Evolutionary conservation across 1,140 invertebrate genomes (phyloP).

Genomic region (Leptopilina boulardi): DNA sequence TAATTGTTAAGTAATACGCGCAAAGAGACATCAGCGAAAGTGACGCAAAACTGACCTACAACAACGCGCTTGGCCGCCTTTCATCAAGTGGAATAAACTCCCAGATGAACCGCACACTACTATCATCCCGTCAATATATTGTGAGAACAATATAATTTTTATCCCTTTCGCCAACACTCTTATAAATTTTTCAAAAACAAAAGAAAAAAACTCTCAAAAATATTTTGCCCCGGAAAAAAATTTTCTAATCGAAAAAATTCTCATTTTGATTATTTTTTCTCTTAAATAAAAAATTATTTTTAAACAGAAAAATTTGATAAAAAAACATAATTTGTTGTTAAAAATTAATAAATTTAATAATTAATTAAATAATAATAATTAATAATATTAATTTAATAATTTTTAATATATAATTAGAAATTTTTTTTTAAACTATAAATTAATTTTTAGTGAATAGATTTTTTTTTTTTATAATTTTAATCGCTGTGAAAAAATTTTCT

Average conservation of each 20-base stretch:
- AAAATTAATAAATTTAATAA: too few species aligned
- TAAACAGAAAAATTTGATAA: too few species aligned
- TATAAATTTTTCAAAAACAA: too few species aligned
- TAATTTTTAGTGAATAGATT: too few species aligned
- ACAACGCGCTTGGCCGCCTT: conserved; percentile 59
- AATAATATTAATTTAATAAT: too few species aligned
- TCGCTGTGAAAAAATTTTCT: neutral
- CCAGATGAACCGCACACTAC: neutral
- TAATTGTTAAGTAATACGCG: conserved; percentile 63
- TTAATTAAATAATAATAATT: too few species aligned
- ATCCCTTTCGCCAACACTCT: neutral
- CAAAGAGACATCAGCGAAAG: conserved; percentile 56
- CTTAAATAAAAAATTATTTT: too few species aligned
- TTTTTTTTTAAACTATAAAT: too few species aligned
- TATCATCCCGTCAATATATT: neutral
- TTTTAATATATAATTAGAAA: too few species aligned
- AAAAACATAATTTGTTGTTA: too few species aligned
- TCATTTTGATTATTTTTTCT: neutral
- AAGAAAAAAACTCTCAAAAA: too few species aligned
- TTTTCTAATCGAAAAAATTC: neutral
- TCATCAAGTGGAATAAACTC: conserved; percentile 42
- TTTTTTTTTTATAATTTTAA: neutral
- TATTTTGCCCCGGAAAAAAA: too few species aligned
- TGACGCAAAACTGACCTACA: conserved; percentile 57
- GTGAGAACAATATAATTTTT: neutral